Conservation (phyloP, 1,140 invertebrate genomes). For the Agraylea sexmaculata region DNA sequence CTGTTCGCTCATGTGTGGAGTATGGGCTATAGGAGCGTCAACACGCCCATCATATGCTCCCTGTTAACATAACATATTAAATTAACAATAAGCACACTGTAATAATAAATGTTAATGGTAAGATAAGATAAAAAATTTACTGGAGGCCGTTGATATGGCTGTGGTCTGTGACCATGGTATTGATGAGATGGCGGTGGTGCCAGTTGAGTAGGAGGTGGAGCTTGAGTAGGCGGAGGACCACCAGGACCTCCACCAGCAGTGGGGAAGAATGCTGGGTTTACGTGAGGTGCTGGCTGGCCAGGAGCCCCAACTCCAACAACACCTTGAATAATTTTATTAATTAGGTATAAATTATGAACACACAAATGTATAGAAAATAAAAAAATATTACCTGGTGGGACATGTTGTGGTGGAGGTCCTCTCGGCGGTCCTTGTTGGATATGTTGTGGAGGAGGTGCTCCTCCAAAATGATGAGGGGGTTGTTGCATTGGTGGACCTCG, state of each 20-base stretch:
- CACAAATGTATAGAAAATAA: slow-evolving; percentile 2
- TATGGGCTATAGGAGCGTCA: slow-evolving; percentile 16
- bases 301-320: slow-evolving; percentile 20
- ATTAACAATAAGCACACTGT: slow-evolving; percentile 1
- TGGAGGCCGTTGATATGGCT: slow-evolving; percentile 19
- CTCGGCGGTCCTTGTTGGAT: slow-evolving; percentile 59
- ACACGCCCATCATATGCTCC: slow-evolving; percentile 18
- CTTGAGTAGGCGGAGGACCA: slow-evolving; percentile 44
- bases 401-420: slow-evolving; percentile 53
- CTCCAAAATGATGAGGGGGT: slow-evolving; percentile 40
- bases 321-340: slow-evolving; percentile 9
- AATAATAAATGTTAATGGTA: neutral
- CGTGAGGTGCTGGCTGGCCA: slow-evolving; percentile 78
- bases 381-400: slow-evolving; percentile 22
- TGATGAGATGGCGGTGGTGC: slow-evolving; percentile 30
- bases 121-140: slow-evolving; percentile 7
- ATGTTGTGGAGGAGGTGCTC: slow-evolving; percentile 46
- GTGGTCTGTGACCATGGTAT: slow-evolving; percentile 22
- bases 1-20: slow-evolving; percentile 70
- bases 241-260: slow-evolving; percentile 49
- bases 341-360: neutral
- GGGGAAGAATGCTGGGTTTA: slow-evolving; percentile 93
- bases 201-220: slow-evolving; percentile 47
- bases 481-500: slow-evolving; percentile 60
- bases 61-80: slow-evolving; percentile 5